A percentile compares a stretch with the other conserved stretches of the same genome.
These are phyloP conservation scores for Lordiphosa clarofinis DNA, from an alignment of 1,140 invertebrate species.

Conservation along the genomic window DNA sequence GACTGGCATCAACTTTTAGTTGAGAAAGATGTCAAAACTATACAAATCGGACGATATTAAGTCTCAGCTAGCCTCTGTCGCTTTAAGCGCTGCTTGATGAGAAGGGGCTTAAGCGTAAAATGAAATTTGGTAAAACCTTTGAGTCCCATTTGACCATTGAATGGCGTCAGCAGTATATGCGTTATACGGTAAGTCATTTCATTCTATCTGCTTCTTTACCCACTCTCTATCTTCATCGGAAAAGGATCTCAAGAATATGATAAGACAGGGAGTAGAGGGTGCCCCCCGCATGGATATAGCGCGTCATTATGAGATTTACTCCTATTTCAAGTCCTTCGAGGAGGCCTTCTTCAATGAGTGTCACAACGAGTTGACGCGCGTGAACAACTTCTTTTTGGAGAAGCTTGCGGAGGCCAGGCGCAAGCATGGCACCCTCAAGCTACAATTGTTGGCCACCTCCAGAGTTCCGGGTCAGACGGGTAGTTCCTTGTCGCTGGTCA, in stretches of 20 bases:
- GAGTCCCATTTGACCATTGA: constrained; percentile 67
- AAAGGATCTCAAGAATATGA: constrained; percentile 59
- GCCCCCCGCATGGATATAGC: constrained; percentile 18
- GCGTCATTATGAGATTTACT: not conserved
- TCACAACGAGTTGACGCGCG: constrained; percentile 95
- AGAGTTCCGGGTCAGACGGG: constrained; percentile 17
- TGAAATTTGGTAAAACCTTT: constrained; percentile 72
- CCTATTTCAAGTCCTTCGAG: constrained; percentile 93
- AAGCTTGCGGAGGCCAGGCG: constrained; percentile 97
- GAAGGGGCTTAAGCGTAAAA: constrained; percentile 25
- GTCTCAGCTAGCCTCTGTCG: constrained; percentile 25
- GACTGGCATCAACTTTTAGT: not conserved
- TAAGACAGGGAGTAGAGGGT: constrained; percentile 39
- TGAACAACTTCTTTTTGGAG: constrained; percentile 98
- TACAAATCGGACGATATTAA: constrained; percentile 19
- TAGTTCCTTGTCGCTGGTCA: constrained; percentile 22
- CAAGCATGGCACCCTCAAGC: constrained; percentile 93
- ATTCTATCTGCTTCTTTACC: not conserved
- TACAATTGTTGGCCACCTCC: constrained; percentile 83
- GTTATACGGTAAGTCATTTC: constrained; percentile 53
- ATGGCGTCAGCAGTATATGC: constrained; percentile 72
- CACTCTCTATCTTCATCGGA: not conserved
- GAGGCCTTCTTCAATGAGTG: constrained; percentile 96
- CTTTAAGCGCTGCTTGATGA: constrained; percentile 18
- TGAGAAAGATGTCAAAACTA: constrained; percentile 62